Percentiles rank a stretch among this genome's conserved stretches.
Evolutionary conservation across 2,797 vertebrate genomes (phyloP).

Genomic region (Australoheros facetus): DNA sequence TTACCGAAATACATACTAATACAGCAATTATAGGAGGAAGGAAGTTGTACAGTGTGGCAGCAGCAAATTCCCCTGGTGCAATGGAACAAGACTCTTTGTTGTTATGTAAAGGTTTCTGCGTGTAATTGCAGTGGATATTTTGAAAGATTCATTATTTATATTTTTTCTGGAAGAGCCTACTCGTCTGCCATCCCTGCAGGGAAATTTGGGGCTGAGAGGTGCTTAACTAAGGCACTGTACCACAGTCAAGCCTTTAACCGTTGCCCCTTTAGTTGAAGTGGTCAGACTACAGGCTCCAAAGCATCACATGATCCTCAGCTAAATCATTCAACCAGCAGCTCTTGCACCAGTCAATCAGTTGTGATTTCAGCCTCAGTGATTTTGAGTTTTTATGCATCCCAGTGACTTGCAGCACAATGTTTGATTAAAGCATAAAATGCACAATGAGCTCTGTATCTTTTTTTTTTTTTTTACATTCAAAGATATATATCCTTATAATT

Average conservation of each 20-base stretch:
- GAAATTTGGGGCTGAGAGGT: slow-evolving; percentile 58
- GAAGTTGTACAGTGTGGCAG: slow-evolving; percentile 71
- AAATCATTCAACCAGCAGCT: slow-evolving; percentile 61
- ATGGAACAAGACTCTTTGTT: slow-evolving; percentile 79
- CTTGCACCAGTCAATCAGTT: slow-evolving; percentile 70
- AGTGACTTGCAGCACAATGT: slow-evolving; percentile 47
- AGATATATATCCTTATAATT: slow-evolving; percentile 3
- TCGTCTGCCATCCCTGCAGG: slow-evolving; percentile 57
- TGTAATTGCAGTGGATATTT: slow-evolving; percentile 80
- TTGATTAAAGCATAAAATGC: slow-evolving; percentile 52
- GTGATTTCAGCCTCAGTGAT: slow-evolving; percentile 80
- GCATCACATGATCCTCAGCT: slow-evolving; percentile 37
- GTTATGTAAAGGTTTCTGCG: slow-evolving; percentile 79
- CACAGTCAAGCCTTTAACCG: slow-evolving; percentile 61
- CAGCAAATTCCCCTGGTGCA: slow-evolving; percentile 78
- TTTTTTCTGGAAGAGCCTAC: slow-evolving; percentile 64
- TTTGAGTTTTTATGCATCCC: slow-evolving; percentile 65
- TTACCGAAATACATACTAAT: slow-evolving; percentile 79
- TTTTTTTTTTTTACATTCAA: neutral
- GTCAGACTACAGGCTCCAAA: slow-evolving; percentile 49
- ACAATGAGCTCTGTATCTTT: slow-evolving; percentile 30
- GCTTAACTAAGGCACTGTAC: slow-evolving; percentile 66
- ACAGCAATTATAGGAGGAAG: slow-evolving; percentile 79
- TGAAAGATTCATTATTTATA: slow-evolving; percentile 80
- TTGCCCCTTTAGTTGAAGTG: slow-evolving; percentile 56